phyloP scores from a whole-genome alignment of 2,888 invertebrate species.

The Melanargia galathea region DNA sequence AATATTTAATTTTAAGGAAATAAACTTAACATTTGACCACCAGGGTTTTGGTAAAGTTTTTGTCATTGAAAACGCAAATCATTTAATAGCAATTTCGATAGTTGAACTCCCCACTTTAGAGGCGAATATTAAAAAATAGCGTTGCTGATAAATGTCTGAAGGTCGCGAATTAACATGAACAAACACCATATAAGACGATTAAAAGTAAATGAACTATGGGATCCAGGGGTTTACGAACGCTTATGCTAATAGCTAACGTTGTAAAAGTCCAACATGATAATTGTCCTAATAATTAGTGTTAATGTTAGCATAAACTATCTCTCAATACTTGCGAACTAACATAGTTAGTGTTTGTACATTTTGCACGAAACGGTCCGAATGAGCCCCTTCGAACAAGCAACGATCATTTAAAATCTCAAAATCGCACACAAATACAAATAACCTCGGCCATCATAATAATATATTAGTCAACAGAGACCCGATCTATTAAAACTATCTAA shows the following conservation, averaged over 20 bases:
- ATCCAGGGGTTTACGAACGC: constrained; percentile 20
- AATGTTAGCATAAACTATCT: constrained; percentile 59
- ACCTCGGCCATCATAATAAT: constrained; percentile 53
- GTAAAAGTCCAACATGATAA: constrained; percentile 60
- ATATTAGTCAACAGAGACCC: constrained; percentile 58
- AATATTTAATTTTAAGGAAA: no score
- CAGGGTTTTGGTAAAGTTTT: no score
- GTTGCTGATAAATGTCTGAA: no score
- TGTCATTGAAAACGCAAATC: no score
- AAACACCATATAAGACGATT: background rate
- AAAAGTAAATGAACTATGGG: constrained; percentile 12
- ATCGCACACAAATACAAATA: constrained; percentile 41
- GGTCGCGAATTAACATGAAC: background rate
- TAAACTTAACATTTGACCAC: no score
- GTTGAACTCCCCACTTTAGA: no score
- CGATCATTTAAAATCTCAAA: constrained; percentile 46
- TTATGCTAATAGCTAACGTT: constrained; percentile 47
- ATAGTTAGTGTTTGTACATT: constrained; percentile 57
- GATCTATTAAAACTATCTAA: constrained; percentile 69
- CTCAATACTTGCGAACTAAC: constrained; percentile 51
- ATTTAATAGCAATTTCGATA: no score
- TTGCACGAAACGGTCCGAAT: constrained; percentile 47
- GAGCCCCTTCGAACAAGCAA: constrained; percentile 44
- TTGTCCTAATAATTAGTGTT: constrained; percentile 58
- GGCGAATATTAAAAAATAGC: no score